These are phyloP conservation scores for Meloidogyne chitwoodi DNA, from an alignment of 1,140 invertebrate species.

Conservation along the genomic window DNA sequence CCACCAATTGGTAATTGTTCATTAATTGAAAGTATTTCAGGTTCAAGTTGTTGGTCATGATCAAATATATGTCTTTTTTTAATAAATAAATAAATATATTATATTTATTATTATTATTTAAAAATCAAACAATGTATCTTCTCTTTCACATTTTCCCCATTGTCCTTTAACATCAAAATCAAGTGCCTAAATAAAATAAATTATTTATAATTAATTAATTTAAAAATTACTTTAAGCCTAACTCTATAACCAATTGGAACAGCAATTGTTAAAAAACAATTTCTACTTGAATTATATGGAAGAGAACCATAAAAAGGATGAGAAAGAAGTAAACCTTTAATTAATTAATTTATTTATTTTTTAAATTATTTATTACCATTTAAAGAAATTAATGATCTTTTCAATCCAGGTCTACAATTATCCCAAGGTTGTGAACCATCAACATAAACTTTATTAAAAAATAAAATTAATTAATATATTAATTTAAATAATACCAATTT, in stretches of 20 bases:
- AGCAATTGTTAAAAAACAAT: constrained; percentile 29
- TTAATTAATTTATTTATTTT: neutral
- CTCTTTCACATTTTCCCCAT: constrained; percentile 20
- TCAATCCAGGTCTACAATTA: constrained; percentile 24
- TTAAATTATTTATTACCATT: constrained; percentile 13
- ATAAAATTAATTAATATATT: neutral
- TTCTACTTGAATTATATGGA: constrained; percentile 23
- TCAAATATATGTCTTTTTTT: constrained; percentile 32
- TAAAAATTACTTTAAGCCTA: constrained; percentile 21
- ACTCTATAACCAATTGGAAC: constrained; percentile 27
- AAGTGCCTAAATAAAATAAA: constrained; percentile 14
- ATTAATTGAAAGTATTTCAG: neutral
- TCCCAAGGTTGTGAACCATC: constrained; percentile 24
- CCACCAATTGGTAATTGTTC: constrained; percentile 17
- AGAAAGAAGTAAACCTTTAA: constrained; percentile 21
- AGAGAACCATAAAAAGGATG: constrained; percentile 21
- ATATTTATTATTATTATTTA: constrained; percentile 3
- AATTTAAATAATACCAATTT: constrained; percentile 5
- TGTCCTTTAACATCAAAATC: constrained; percentile 29
- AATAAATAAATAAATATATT: too few relatives aligned
- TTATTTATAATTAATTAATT: neutral
- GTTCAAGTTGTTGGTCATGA: constrained; percentile 20
- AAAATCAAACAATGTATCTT: constrained; percentile 21
- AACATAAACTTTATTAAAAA: constrained; percentile 27
- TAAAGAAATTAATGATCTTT: constrained; percentile 22